These are phyloP conservation scores for Rhinopomastus cyanomelas DNA, from an alignment of 2,113 vertebrate genomes.

Conservation along the genomic window DNA sequence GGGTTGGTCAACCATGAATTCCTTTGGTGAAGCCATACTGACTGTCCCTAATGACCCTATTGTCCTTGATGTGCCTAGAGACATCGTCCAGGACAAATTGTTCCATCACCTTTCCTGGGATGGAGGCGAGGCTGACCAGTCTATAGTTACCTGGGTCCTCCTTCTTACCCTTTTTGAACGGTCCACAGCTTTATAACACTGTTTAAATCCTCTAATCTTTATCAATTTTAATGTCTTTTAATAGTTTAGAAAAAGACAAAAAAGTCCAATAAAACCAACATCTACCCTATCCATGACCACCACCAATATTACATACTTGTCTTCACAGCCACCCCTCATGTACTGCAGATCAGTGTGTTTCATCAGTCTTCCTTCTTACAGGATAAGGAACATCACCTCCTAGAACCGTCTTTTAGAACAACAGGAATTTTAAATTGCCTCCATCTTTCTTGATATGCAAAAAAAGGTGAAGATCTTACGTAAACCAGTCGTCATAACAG, in stretches of 20 bases:
- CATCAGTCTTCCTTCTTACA: background rate
- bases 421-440: background rate
- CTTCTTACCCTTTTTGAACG: background rate
- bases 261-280: background rate
- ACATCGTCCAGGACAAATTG: no score
- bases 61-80: no score
- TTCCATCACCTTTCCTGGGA: no score
- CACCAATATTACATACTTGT: background rate
- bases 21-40: no score
- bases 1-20: no score
- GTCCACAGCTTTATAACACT: background rate
- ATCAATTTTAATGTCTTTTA: background rate
- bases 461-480: background rate
- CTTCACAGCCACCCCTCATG: background rate
- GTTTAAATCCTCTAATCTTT: background rate
- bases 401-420: background rate
- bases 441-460: background rate
- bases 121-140: no score
- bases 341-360: background rate
- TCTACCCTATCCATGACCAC: rapidly evolving
- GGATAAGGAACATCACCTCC: background rate
- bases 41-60: no score
- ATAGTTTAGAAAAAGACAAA: background rate
- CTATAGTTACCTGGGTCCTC: no score
- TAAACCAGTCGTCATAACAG: background rate